Base-by-base conservation (phyloP, 2,888 invertebrate species). In the Dolichomitus sp. region DNA sequence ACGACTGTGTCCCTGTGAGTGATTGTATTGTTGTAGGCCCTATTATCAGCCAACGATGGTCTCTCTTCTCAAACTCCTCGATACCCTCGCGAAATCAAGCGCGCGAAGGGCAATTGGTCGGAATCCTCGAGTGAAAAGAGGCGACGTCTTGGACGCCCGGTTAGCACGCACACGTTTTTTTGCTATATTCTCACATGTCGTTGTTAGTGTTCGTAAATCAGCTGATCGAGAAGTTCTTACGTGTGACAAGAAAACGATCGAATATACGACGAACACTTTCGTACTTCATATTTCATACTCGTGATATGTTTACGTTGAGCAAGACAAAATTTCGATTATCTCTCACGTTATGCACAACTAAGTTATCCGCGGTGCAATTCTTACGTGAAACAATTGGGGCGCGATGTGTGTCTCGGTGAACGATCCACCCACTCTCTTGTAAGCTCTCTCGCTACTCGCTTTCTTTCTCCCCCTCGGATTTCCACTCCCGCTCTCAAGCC, bases 121-220 rank as follows among this genome's bases (percentile, higher is more conserved):
- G 45, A 45, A 63, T 70, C 40, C 50, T 37, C 40, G 30, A 50
- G 19, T 12, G 70, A 54, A 12, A 76, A 72, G 66, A 23, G 57
- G 23, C 69, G 54, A 70, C 63, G 65, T 72, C 54, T 77, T 74
- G 30, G 76, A 76, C 77, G 73, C 75, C 81, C 80, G 52, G 65
- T 52, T 84, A 54, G 80, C 79, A 50, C 61, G 72, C 79, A 75
- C 84, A 74, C 70, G 73, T 69, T 72, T 83, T 75, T 68, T 33
- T 52, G 52, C 59, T 75, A 70, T 74, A 81, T 77, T 77, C 80
- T 86, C 85, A 86, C 86, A 86, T 86, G 86, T 86, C 86, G 84
- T 70, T 75, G 74, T 84, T 74, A 73, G 74, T 73, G 63, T 72
- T 78, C 76, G 78, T 65, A 70, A 72, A 86, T 85, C 86, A 86